Base-by-base conservation (phyloP, 2,113 vertebrate species). In the Corythornis madagascariensis region DNA sequence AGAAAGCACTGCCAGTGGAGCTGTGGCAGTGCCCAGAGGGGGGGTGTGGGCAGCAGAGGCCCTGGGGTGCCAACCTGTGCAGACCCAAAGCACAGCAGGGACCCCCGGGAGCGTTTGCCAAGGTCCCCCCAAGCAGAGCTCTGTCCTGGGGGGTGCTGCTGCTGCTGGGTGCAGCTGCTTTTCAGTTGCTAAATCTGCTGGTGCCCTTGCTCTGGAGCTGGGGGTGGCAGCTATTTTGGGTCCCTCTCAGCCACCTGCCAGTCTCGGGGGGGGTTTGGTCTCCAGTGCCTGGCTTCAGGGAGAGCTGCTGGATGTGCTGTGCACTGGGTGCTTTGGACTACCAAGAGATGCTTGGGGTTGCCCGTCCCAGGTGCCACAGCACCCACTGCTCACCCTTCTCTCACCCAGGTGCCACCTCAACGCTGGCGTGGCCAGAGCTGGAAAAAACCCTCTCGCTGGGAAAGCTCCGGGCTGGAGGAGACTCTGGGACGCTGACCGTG, bases 231-330 rank as follows among this genome's bases (percentile, higher is more conserved):
- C 67, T 92, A 83, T 94, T 95, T 91, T 83, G 40, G 59, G 85
- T 8, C 42, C 40, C 10, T 1, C 53, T 74, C 64, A 63, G 90
- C 85, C 94, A 95, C 95, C 95, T 96, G 96, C 43, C 9, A 7
- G 15, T 86, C 38, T 80, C 38, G 38, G 71, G 72, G 33, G 75
- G 73, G 18, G 80, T 94, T 64, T 57, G 22, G 7, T 59, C 26
- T 47, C 16, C 22, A 13, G 3, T 8, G 17, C 26, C 26, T 69
- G 69, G 56, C 40, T 16, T 66, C 38, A 76, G 19, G 33, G 25
- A 10, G 38, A 38, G 38, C 38, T 38, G 38, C 38, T 38, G 38
- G 38, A 38, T 38, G 10, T 35, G 35, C 35, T 35, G 35, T 7
- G 35, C 35, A 7, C 35, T 35, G 35, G 35, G 35, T 35, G 35